Evolutionary conservation across 2,113 vertebrate species (phyloP), one percentile per base, ranked within the genome.

Genomic region (Oryzias javanicus): DNA sequence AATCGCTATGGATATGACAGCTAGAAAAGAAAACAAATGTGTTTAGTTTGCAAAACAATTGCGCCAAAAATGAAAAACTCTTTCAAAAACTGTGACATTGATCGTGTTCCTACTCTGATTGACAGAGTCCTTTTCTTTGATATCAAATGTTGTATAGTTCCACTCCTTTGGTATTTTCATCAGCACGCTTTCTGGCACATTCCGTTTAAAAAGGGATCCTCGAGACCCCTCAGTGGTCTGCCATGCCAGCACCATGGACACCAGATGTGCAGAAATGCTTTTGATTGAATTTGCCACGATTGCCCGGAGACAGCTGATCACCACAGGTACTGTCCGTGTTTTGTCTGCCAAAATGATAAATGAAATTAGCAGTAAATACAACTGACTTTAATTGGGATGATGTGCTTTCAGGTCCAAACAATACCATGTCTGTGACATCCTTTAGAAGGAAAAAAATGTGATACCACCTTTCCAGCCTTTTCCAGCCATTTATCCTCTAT

Each of bases 81-180:
- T 5, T n/a, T 15, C 51, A 54, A n/a, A 60, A 56, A 20, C 41
- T 59, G 22, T 15, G 4, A 20, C 5, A 55, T 2, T 12, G 4
- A 52, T 25, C 52, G 0, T 51, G 17, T 57, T 81, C 85, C 5
- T 89, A 97, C 96, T 90, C 84, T 92, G 94, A 18, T 49, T 45
- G 5, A 69, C 79, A 48, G 86, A 62, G 50, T 93, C 90, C 64
- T 89, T 93, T 56, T 74, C 85, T 72, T 68, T 83, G 56, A 76
- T 74, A 72, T 94, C 90, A 55, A 72, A 76, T 27, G 92, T 78
- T 22, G 67, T 74, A 50, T 95, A 97, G 82, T 93, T 94, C 96
- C 96, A 99, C 57, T 94, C 92, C 72, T 91, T 94, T 1, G 97
- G 96, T 71, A 98, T 79, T 13, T 93, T 95, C 49, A 90, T 86